These are phyloP conservation scores for Ailuropoda melanoleuca DNA, from an alignment of 2,113 vertebrate species.

Conservation along the genomic window DNA sequence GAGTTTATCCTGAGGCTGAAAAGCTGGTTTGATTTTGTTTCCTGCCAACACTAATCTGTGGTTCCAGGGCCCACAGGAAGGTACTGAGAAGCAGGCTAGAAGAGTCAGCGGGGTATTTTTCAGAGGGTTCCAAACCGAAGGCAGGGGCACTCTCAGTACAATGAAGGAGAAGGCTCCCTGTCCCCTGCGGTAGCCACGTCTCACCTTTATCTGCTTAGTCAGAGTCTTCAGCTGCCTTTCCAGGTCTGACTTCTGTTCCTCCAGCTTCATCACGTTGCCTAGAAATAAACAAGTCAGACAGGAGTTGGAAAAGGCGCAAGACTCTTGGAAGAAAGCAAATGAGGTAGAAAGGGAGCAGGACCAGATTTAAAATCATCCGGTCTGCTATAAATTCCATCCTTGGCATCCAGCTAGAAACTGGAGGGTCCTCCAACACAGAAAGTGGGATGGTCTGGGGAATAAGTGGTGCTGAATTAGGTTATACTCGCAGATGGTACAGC, in stretches of 20 bases:
- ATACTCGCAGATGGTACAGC: background rate
- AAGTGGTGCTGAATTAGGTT: background rate
- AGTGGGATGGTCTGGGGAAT: background rate
- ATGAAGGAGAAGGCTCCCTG: background rate
- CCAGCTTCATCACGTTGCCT: constrained; percentile 93
- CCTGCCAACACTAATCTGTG: background rate
- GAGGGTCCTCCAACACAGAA: background rate
- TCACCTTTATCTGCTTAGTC: constrained; percentile 94
- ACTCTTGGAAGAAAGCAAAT: background rate
- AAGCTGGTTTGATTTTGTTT: background rate
- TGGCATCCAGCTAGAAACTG: background rate
- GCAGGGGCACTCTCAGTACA: background rate
- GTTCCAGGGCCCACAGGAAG: background rate
- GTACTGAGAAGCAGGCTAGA: background rate
- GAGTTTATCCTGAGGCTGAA: background rate
- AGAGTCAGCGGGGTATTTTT: background rate
- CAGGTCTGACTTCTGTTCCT: constrained; percentile 93
- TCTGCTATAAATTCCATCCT: background rate
- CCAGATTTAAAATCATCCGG: background rate
- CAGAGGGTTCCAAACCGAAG: background rate
- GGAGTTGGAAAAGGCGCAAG: background rate
- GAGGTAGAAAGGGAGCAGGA: background rate
- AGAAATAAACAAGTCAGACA: background rate
- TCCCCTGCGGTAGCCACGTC: background rate
- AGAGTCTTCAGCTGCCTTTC: constrained; percentile 93